Percentiles rank a stretch among this genome's conserved stretches.
These are phyloP conservation scores for Cataglyphis altisquamis DNA, from an alignment of 2,888 invertebrate species.

Conservation along the genomic window DNA sequence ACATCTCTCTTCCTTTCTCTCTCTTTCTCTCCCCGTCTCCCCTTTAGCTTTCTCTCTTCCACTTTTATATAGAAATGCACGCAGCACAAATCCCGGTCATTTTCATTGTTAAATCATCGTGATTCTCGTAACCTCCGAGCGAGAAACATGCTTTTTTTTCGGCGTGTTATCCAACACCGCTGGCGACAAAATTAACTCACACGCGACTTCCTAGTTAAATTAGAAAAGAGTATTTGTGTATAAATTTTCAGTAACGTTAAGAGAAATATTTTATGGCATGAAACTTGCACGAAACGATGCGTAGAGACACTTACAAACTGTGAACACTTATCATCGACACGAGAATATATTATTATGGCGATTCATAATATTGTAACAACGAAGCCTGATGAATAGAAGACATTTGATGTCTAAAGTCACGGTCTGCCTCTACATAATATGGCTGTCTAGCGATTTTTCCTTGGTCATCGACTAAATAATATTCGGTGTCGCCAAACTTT, in stretches of 20 bases:
- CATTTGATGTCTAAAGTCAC: constrained; percentile 53
- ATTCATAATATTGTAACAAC: constrained; percentile 28
- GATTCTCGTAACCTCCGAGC: constrained; percentile 24
- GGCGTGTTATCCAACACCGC: constrained; percentile 2
- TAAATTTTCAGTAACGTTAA: constrained; percentile 42
- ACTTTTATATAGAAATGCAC: constrained; percentile 63
- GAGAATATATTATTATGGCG: background rate
- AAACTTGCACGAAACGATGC: constrained; percentile 41
- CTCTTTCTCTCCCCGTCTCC: constrained; percentile 46
- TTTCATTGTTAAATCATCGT: constrained; percentile 55
- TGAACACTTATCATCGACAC: constrained; percentile 47
- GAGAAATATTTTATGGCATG: constrained; percentile 53
- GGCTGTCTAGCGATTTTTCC: constrained; percentile 40
- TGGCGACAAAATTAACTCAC: constrained; percentile 18
- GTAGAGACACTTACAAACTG: background rate
- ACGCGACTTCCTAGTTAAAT: constrained; percentile 30
- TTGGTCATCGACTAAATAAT: constrained; percentile 19
- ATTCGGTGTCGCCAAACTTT: background rate
- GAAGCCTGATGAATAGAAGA: constrained; percentile 43
- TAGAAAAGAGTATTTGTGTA: constrained; percentile 20
- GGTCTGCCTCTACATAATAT: constrained; percentile 39
- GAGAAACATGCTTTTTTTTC: constrained; percentile 18
- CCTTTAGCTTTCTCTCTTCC: constrained; percentile 56
- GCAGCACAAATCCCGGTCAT: constrained; percentile 72
- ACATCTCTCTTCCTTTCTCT: constrained; percentile 64